Base-by-base conservation (phyloP, 2,113 vertebrate species). In the Boleophthalmus pectinirostris region DNA sequence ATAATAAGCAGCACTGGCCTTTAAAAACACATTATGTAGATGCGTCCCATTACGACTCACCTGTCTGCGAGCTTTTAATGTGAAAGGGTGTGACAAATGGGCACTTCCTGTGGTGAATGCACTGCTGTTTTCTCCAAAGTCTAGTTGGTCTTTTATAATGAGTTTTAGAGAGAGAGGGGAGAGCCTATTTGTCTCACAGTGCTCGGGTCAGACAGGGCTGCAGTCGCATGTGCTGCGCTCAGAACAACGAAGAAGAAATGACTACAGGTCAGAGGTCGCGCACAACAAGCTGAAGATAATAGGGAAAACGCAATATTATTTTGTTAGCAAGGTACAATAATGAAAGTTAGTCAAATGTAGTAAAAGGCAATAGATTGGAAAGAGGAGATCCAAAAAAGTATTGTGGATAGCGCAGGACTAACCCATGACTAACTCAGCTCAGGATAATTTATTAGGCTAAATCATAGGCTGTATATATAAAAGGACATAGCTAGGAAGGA, bases 131-230 rank as follows among this genome's bases (percentile, higher is more conserved):
- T 47, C 57, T 82, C 67, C 54, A 14, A 63, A 33, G 61, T 35
- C 33, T 66, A 74, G 69, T 78, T 66, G 10, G 0, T 80, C 86
- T 68, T 43, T 25, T 16, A 12, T 76, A 85, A 82, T 76, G 79
- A 84, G 70, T 78, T 73, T 71, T 24, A 38, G 66, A 29, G 54
- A 68, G 70, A 15, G 69, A 23, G 54, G 10, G 29, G 25, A 66
- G 73, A 33, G 68, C 46, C 20, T 24, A 78, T 87, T 71, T 46
- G 72, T 80, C 74, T 68, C 74, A 56, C 72, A 65, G 77, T 51
- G 80, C 73, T 38, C 49, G 24, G 77, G 76, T 79, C 49, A n/a
- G 6, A n/a, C 70, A 69, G 66, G 77, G 56, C 72, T 77, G 56
- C 21, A 7, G 71, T 82, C 35, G 75, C 78, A 71, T 68, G 72